Evolutionary conservation across 1,140 invertebrate species (phyloP), one percentile per base, ranked within the genome.

Genomic region (Calliphora vicina): DNA sequence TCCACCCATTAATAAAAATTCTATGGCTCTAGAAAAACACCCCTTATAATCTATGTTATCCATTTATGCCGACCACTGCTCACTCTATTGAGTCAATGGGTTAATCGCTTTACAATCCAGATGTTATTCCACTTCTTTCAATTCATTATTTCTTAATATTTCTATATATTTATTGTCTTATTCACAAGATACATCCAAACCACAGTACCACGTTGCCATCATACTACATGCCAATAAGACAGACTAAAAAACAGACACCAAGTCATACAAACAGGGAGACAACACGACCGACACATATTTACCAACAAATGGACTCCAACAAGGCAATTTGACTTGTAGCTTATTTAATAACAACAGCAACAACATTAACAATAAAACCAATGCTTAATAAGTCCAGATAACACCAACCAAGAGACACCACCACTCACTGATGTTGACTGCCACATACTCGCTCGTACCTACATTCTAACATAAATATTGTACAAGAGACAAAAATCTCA

Each of bases 361-460:
- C 35, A 78, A 43, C 74, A 78, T 78, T 78, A 78, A 43, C 74
- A 78, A 78, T 78, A 78, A 78, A 78, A 78, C 74, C 74, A 78
- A 78, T 78, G 74, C 74, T 78, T 78, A 78, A 78, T 78, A 78
- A 78, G 74, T 78, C 35, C 42, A 42, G 74, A 78, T 78, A 78
- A 43, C 73, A 76, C 35, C 35, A 78, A 78, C 42, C 29, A 23
- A 23, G n/a, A 67, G 61, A 67, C 61, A 25, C 15, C 17, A n/a
- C 20, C 67, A 3, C 72, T 29, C 15, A 61, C 9, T 67, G n/a
- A 67, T 15, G 72, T 74, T 74, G 26, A 73, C 27, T 26, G 73
- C 73, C 17, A 20, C 23, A 35, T 35, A 35, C 35, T 35, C 35
- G 35, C 10, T 2, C 35, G 10, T 35, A 35, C 35, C 6, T 35